phyloP scores from a whole-genome alignment of 1,140 invertebrate species.

The Octopus sinensis region DNA sequence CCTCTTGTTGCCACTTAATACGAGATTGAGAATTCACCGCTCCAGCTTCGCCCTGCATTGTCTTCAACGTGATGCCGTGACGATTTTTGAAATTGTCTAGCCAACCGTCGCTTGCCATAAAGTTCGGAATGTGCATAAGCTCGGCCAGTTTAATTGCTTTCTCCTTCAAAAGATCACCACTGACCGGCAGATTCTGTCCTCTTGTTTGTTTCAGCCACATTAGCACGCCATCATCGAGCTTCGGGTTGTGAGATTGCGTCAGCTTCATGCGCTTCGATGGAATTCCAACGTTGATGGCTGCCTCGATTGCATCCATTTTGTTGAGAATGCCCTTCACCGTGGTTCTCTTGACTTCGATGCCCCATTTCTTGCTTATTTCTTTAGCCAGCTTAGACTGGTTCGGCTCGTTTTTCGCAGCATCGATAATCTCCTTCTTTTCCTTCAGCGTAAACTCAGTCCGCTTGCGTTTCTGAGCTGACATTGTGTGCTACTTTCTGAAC shows the following conservation, averaged over 20 bases:
- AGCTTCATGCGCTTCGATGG: not conserved
- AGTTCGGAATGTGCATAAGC: constrained; percentile 5
- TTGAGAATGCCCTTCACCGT: not conserved
- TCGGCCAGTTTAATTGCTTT: not conserved
- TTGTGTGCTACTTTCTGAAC: too few species aligned
- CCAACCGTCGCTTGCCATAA: constrained; percentile 34
- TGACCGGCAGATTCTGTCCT: not conserved
- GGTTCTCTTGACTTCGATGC: not conserved
- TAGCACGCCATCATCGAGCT: too few species aligned
- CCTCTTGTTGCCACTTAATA: constrained; percentile 16
- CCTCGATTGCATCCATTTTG: not conserved
- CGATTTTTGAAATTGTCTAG: constrained; percentile 15
- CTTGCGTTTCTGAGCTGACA: not conserved
- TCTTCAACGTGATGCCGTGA: constrained; percentile 21
- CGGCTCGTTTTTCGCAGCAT: not conserved
- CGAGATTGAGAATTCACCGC: constrained; percentile 15
- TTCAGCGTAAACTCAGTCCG: not conserved
- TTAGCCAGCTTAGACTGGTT: too few species aligned
- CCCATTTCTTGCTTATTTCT: constrained; percentile 1
- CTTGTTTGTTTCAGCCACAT: not conserved
- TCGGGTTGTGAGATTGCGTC: not conserved
- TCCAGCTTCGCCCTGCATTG: constrained; percentile 25
- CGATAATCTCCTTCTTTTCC: not conserved
- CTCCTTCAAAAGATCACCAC: not conserved
- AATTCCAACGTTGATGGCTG: not conserved